Conservation (phyloP, 2,797 vertebrate genomes). For the Diplodus sargus region DNA sequence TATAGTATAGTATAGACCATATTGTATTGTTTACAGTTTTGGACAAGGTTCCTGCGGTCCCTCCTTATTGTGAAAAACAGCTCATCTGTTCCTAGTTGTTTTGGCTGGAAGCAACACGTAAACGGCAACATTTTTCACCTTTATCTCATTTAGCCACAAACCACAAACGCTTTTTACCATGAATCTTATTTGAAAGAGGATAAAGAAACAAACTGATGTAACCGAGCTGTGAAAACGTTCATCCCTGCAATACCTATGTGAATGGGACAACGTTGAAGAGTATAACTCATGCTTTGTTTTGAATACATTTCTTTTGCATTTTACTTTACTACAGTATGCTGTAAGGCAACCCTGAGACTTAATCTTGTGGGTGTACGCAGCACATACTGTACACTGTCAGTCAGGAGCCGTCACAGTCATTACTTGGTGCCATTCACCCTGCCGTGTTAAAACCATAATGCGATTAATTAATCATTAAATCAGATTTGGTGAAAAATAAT, state of each 20-base stretch:
- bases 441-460: constrained; percentile 62
- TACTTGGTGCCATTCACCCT: constrained; percentile 48
- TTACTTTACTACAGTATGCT: not conserved
- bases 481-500: constrained; percentile 49
- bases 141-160: constrained; percentile 5
- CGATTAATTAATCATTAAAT: constrained; percentile 64
- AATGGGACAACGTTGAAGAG: too few species aligned
- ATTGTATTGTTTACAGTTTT: constrained; percentile 38
- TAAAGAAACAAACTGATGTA: not conserved
- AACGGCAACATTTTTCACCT: not conserved
- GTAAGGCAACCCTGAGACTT: not conserved
- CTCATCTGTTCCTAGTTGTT: constrained; percentile 38
- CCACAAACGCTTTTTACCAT: not conserved
- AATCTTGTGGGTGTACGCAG: not conserved
- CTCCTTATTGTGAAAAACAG: constrained; percentile 33
- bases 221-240: too few species aligned
- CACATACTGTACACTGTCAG: constrained; percentile 29
- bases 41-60: constrained; percentile 25
- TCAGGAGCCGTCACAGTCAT: constrained; percentile 45
- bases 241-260: too few species aligned
- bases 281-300: not conserved
- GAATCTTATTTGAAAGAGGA: not conserved
- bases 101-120: constrained; percentile 6
- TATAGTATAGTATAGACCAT: constrained; percentile 33
- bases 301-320: not conserved